phyloP scores from a whole-genome alignment of 2,113 vertebrate species.

The Spea multiplicata region DNA sequence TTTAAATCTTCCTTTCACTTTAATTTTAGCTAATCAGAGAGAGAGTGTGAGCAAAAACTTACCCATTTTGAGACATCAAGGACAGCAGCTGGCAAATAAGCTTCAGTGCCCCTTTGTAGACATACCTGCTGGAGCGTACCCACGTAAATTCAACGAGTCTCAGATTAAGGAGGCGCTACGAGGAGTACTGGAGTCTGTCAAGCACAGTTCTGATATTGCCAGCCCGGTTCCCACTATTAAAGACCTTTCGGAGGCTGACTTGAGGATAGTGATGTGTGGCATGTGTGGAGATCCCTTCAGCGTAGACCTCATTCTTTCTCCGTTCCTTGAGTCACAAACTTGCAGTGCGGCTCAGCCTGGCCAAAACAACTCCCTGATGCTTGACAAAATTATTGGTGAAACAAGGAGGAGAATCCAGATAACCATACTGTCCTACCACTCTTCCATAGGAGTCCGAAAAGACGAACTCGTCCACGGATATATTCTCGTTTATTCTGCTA shows the following conservation, averaged over 20 bases:
- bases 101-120: constrained; percentile 97
- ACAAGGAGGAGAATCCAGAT: constrained; percentile 92
- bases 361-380: constrained; percentile 90
- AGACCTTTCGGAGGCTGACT: constrained; percentile 91
- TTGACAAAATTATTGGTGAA: constrained; percentile 96
- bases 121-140: constrained; percentile 85
- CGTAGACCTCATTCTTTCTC: constrained; percentile 96
- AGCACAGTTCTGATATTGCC: constrained; percentile 89
- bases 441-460: constrained; percentile 93
- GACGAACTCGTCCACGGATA: constrained; percentile 98
- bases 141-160: constrained; percentile 93
- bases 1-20: constrained; percentile 87
- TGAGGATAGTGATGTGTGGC: constrained; percentile 96
- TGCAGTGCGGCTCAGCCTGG: constrained; percentile 93
- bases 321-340: constrained; percentile 93
- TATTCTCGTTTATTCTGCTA: constrained; percentile 95
- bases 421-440: constrained; percentile 93
- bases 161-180: constrained; percentile 95
- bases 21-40: constrained; percentile 94
- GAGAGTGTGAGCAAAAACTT: constrained; percentile 90
- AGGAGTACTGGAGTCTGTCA: constrained; percentile 88
- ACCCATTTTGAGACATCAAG: constrained; percentile 94
- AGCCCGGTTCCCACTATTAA: constrained; percentile 89
- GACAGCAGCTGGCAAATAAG: constrained; percentile 96
- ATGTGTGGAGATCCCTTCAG: constrained; percentile 99